phyloP scores from a whole-genome alignment of 2,113 vertebrate genomes.

The Triplophysa siluroides region DNA sequence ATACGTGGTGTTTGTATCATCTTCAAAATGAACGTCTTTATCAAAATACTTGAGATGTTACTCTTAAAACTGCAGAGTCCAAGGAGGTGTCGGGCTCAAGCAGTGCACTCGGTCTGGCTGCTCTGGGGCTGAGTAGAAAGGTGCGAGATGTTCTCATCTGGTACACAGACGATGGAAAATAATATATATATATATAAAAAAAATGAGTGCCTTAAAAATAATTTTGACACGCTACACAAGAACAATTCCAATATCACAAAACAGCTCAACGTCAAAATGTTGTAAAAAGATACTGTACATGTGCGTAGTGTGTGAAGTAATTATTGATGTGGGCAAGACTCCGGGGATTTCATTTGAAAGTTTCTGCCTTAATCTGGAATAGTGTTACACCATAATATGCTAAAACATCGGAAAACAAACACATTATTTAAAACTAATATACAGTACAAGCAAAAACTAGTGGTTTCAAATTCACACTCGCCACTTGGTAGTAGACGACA shows the following conservation, averaged over 20 bases:
- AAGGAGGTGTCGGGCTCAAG: conserved; percentile 77
- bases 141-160: conserved; percentile 88
- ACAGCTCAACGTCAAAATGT: not conserved
- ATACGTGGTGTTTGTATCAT: conserved; percentile 37
- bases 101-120: conserved; percentile 85
- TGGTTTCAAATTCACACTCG: not conserved
- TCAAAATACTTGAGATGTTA: not conserved
- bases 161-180: conserved; percentile 79
- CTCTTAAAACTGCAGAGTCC: conserved; percentile 70
- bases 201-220: not conserved
- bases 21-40: no score
- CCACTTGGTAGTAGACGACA: not conserved
- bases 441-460: no score
- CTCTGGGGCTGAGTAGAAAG: conserved; percentile 84
- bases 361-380: not conserved
- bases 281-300: not conserved
- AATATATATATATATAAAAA: not conserved
- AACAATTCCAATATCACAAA: not conserved
- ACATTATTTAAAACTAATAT: not conserved
- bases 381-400: not conserved
- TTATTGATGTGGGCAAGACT: not conserved
- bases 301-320: conserved; percentile 4
- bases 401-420: not conserved
- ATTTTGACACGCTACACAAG: not conserved
- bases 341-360: not conserved